Evolutionary conservation across 1,140 invertebrate genomes (phyloP), one percentile per base, ranked within the genome.

Genomic region (Bursaphelenchus mucronatus): DNA sequence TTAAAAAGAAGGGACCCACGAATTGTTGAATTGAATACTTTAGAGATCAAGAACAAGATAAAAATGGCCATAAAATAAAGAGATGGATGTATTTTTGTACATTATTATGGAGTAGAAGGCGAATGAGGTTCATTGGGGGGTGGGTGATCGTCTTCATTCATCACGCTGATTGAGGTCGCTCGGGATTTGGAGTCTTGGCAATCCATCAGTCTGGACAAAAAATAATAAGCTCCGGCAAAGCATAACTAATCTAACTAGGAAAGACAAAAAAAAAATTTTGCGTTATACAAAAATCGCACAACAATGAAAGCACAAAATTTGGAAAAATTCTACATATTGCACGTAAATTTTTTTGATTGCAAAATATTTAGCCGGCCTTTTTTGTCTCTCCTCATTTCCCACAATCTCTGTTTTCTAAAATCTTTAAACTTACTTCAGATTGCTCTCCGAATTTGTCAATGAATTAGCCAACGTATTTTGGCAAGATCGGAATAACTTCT

Each of bases 401-500:
- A 7, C 15, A 63, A 15, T 64, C 62, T 19, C 63, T 13, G 30
- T 7, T n/a, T 17, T 63, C 58, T 54, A 64, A 41, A 11, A 47
- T 41, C 45, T 9, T 66, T 19, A 63, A 63, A 8, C 3, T 63
- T 59, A 70, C 69, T 63, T 67, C 45, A 71, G 56, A 61, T 65
- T 71, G 8, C 69, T 72, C 50, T 71, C 69, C 3, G 69, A 71
- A 45, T 61, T 65, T 19, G 56, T 74, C 41, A 71, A 17, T n/a
- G 68, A 61, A 40, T 49, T 44, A 11, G 51, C 61, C 15, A 75
- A 21, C 5, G 61, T 74, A 7, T 46, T 63, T 41, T 74, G 64
- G 11, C 30, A 30, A 0, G 68, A 68, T 11, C 66, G 55, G 51
- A 68, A 67, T 6, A 64, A 39, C 11, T 54, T 59, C 19, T 49